A percentile compares a stretch with the other conserved stretches of the same genome.
Conservation (phyloP, 2,797 vertebrate species). For the Pyrocephalus nanus region DNA sequence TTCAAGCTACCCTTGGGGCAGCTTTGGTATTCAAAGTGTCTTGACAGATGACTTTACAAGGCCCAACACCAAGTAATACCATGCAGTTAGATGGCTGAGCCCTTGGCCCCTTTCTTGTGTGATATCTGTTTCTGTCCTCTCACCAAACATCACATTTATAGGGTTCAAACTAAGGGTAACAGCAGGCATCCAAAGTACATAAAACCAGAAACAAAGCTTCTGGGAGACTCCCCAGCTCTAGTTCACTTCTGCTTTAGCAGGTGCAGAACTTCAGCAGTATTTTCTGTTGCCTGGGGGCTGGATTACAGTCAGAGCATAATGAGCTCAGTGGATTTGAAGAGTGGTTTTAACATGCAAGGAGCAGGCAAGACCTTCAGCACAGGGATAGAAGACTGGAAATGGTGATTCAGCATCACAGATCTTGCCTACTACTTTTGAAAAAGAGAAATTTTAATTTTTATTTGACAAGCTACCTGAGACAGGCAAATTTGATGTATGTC, state of each 20-base stretch:
- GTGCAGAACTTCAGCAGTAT: neutral
- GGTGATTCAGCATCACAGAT: neutral
- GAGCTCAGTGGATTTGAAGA: neutral
- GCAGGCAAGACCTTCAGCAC: neutral
- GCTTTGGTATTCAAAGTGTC: neutral
- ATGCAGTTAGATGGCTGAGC: neutral
- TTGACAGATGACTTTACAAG: neutral
- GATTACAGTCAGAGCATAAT: neutral
- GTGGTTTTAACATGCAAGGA: neutral
- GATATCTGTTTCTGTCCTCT: neutral
- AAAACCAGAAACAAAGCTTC: neutral
- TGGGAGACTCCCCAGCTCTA: neutral
- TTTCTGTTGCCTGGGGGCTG: neutral
- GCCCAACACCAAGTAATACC: accelerated
- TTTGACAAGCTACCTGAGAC: neutral
- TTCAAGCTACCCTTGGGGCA: neutral
- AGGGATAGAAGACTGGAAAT: neutral
- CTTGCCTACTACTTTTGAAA: neutral
- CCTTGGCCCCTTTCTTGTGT: neutral
- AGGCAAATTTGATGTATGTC: neutral
- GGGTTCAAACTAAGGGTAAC: constrained; percentile 20
- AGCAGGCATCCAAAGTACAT: neutral
- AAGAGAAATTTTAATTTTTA: neutral
- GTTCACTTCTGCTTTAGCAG: neutral
- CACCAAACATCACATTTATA: neutral